Base-by-base conservation (phyloP, 2,797 vertebrate species). In the Pseudochromis fuscus region DNA sequence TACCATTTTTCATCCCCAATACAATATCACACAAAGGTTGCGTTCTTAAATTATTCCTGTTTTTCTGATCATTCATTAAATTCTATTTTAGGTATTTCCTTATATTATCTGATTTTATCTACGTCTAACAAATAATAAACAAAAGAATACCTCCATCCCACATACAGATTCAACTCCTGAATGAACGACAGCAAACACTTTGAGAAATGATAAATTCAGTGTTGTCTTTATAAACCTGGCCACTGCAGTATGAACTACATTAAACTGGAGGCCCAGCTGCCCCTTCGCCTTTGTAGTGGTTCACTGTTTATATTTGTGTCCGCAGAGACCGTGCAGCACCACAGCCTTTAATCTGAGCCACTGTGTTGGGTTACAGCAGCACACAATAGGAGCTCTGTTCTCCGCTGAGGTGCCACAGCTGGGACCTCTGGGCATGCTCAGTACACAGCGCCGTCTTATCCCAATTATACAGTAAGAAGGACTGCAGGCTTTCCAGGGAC, bases 371-470 rank as follows among this genome's bases (percentile, higher is more conserved):
- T 91, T 92, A 81, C 88, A 88, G 82, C 75, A 56, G 44, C 68
- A 77, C 81, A 92, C 91, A 92, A 92, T 84, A 72, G 82, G 49
- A 48, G 7, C 88, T 87, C 82, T 91, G 89, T 93, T 88, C 80
- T 82, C 75, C 8, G 2, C 50, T 63, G 82, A 84, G 84, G 80
- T 82, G 72, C 82, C 76, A 85, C 89, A 88, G 74, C 89, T 87
- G 87, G 86, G 87, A 75, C 78, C 69, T 89, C 69, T 84, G 83
- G 62, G 85, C 85, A 82, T 88, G 83, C 88, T 89, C 92, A 88
- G 84, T 81, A 37, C 81, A 66, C 73, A 35, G 81, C 70, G 70
- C 75, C 60, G 77, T 82, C 76, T 73, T 58, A 72, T 73, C 68
- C 73, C 19, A 51, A 82, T 81, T 77, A 53, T 15, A 68, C 45